Evolutionary conservation across 2,113 vertebrate species (phyloP), one percentile per base, ranked within the genome.

Genomic region (Oncorhynchus keta): DNA sequence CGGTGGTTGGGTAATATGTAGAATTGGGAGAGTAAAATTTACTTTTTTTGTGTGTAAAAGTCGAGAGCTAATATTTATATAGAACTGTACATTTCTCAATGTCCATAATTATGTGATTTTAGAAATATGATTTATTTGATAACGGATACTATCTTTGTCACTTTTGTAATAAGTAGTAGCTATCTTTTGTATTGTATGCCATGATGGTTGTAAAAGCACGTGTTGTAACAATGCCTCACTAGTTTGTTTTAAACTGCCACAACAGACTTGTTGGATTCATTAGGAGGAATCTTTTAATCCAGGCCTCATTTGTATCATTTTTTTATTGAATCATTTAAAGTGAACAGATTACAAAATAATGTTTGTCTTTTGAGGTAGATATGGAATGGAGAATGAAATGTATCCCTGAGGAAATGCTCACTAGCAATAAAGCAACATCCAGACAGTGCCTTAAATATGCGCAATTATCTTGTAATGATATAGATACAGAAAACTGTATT

Each of bases 31-130:
- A 85, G 68, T 39, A 82, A 70, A 70, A 76, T 78, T 74, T 2
- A 11, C 9, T 2, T 45, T 45, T 45, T 45, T 45, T 45, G 30
- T 6, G 32, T 8, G 39, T 39, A 39, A 81, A n/a, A 83, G 85
- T 80, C 79, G 3, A 83, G 85, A 86, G 83, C 83, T 87, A 88
- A 88, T 91, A 91, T 91, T 91, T 91, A 91, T 90, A 76, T 87
- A 77, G 82, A 78, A 82, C 59, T 77, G 67, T 70, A 76, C 20
- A 76, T 61, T 70, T 70, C 39, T 70, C 39, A 48, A 8, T 70
- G 68, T 70, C 68, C n/a, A 51, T 49, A 9, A 70, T 68, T 68
- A 35, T 67, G 26, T 67, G 26, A 18, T 32, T 30, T 32, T 68
- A 39, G 14, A 18, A 39, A 68, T 68, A 20, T 20, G 30, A 32